A percentile compares a stretch with the other conserved stretches of the same genome.
phyloP scores from a whole-genome alignment of 2,888 invertebrate species.

The Notocelia uddmanniana region DNA sequence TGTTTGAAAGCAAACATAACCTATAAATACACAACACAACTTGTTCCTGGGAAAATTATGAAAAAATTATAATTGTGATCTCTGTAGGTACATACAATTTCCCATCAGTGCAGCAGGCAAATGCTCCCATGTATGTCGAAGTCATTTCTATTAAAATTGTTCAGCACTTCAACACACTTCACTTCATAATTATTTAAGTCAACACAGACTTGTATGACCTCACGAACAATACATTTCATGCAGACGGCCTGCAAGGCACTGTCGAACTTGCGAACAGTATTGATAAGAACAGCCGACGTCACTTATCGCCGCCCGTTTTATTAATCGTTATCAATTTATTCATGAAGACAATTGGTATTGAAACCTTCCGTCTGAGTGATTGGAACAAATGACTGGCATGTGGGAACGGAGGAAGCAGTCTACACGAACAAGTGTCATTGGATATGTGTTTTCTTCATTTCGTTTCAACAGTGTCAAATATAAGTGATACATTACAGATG shows the following conservation, averaged over 20 bases:
- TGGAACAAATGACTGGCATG: constrained; percentile 32
- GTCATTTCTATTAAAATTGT: constrained; percentile 77
- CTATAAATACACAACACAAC: neutral
- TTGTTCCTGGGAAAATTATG: neutral
- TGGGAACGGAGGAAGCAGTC: constrained; percentile 27
- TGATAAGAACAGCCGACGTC: constrained; percentile 76
- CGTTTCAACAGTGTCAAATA: neutral
- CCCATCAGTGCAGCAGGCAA: constrained; percentile 77
- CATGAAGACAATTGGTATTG: constrained; percentile 73
- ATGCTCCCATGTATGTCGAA: constrained; percentile 64
- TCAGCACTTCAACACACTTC: constrained; percentile 49
- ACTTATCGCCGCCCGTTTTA: constrained; percentile 77
- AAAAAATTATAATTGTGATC: neutral
- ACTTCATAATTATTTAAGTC: constrained; percentile 24
- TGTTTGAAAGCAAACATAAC: too few species aligned
- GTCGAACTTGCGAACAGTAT: constrained; percentile 73
- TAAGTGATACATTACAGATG: neutral
- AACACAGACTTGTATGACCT: constrained; percentile 46
- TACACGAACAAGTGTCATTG: constrained; percentile 16
- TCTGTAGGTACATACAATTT: constrained; percentile 72
- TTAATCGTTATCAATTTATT: constrained; percentile 83
- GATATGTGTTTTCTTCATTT: constrained; percentile 12
- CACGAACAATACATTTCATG: constrained; percentile 63
- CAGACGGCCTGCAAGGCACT: constrained; percentile 69
- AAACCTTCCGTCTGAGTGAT: constrained; percentile 40